Evolutionary conservation across 2,888 invertebrate genomes (phyloP), one percentile per base, ranked within the genome.

Genomic region (Folsomia manolachei): DNA sequence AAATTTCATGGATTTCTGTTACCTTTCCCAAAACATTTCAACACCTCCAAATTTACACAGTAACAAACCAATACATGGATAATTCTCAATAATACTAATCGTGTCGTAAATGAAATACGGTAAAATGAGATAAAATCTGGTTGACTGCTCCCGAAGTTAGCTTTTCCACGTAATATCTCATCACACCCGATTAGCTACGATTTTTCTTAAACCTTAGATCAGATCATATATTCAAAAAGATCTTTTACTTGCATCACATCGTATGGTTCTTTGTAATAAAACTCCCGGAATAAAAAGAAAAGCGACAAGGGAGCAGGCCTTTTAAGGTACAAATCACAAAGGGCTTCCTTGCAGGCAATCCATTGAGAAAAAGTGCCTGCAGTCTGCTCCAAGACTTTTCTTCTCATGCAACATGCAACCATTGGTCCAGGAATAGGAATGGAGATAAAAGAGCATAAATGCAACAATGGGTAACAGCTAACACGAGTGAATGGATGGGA

Each of bases 41-140:
- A 56, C 56, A 56, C 56, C 56, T 56, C 56, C 56, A 56, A 39
- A 39, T 39, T 39, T 39, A 39, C n/a, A n/a, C n/a, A n/a, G n/a
- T n/a, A n/a, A n/a, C n/a, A n/a, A n/a, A n/a, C 21, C 56, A 56
- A 56, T 56, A 56, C 39, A 39, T 39, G n/a, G 14, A 39, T 39
- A 39, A n/a, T 39, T 39, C 39, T 14, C 39, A 14, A 39, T 56
- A 56, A 56, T 56, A 19, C 7, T 56, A 56, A 56, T 56, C 7
- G 56, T 56, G 56, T 56, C 18, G 21, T 56, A 56, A 56, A 56
- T 56, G 19, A 14, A 14, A n/a, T 7, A 21, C 18, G 56, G 56
- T 7, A 56, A 56, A n/a, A 56, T 7, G n/a, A 56, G 56, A 7
- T 4, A 56, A 56, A 56, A 21, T 39, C 39, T 39, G 39, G 7